Evolutionary conservation across 2,797 vertebrate genomes (phyloP).

Genomic region (Cirrhinus molitorella): DNA sequence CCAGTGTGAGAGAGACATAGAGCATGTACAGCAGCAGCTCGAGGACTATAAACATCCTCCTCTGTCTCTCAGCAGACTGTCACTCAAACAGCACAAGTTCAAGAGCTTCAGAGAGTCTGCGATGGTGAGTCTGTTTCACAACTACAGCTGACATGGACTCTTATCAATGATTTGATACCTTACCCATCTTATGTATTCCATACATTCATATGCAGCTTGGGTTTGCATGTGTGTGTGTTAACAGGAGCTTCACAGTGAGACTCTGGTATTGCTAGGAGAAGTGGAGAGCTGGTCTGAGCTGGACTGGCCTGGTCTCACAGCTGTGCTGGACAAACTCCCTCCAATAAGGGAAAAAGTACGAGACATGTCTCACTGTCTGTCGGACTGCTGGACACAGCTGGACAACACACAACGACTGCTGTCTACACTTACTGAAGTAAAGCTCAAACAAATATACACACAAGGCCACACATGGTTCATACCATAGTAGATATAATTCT

Average conservation of each 20-base stretch:
- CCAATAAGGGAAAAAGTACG: conserved; percentile 78
- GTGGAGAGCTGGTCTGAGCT: conserved; percentile 80
- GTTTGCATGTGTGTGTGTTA: conserved; percentile 21
- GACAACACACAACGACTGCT: conserved; percentile 83
- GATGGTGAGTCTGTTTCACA: conserved; percentile 66
- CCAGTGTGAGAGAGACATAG: conserved; percentile 82
- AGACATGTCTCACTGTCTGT: conserved; percentile 82
- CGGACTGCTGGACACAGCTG: conserved; percentile 81
- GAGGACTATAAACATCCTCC: conserved; percentile 80
- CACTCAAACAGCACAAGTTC: conserved; percentile 85
- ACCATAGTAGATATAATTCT: not conserved
- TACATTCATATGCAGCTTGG: not conserved
- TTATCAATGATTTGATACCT: not conserved
- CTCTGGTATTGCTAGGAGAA: conserved; percentile 74
- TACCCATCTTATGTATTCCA: not conserved
- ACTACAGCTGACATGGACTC: not conserved
- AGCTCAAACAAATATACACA: not conserved
- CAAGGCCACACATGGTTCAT: not conserved
- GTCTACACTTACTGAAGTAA: conserved; percentile 81
- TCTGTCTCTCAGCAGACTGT: conserved; percentile 81
- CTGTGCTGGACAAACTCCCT: conserved; percentile 74
- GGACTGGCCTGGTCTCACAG: conserved; percentile 76
- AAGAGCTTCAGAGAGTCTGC: conserved; percentile 81
- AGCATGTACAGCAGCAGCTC: conserved; percentile 79
- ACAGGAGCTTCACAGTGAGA: conserved; percentile 81